Conservation (phyloP, 2,113 vertebrate genomes). For the Aphelocoma coerulescens region DNA sequence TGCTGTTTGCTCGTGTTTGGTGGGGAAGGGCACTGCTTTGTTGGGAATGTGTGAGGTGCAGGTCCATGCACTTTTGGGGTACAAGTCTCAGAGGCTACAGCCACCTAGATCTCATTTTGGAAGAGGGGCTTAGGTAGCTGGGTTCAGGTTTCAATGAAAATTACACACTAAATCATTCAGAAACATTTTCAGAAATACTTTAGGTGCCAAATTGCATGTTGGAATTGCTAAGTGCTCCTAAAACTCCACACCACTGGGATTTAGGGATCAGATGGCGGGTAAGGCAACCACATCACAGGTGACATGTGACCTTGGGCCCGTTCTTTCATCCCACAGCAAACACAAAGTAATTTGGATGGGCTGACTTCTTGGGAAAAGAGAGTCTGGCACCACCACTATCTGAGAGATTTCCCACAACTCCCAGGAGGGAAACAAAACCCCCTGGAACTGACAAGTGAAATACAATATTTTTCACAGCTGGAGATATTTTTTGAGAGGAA, state of each 20-base stretch:
- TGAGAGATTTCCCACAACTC: not conserved
- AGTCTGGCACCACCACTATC: not conserved
- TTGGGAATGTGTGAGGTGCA: not conserved
- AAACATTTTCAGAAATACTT: not conserved
- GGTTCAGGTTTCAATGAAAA: not conserved
- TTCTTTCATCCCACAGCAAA: not conserved
- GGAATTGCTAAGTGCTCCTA: not conserved
- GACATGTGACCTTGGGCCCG: not conserved
- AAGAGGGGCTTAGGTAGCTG: not conserved
- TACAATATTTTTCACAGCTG: slow-evolving; percentile 24
- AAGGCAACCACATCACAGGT: not conserved
- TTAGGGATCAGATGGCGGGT: not conserved
- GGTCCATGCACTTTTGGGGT: not conserved
- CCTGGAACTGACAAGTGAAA: not conserved
- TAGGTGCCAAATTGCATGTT: not conserved
- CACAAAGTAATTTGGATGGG: not conserved
- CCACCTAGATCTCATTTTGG: not conserved
- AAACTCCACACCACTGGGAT: not conserved
- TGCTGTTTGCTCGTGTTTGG: not conserved
- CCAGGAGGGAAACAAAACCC: not conserved
- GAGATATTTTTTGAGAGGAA: not conserved
- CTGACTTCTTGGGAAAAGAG: not conserved
- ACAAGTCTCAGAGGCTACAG: not conserved
- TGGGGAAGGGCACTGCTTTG: not conserved
- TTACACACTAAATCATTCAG: not conserved